A percentile compares a stretch with the other conserved stretches of the same genome.
phyloP scores from a whole-genome alignment of 53 echinoderm and acorn worm species.

The Henricia sp. region DNA sequence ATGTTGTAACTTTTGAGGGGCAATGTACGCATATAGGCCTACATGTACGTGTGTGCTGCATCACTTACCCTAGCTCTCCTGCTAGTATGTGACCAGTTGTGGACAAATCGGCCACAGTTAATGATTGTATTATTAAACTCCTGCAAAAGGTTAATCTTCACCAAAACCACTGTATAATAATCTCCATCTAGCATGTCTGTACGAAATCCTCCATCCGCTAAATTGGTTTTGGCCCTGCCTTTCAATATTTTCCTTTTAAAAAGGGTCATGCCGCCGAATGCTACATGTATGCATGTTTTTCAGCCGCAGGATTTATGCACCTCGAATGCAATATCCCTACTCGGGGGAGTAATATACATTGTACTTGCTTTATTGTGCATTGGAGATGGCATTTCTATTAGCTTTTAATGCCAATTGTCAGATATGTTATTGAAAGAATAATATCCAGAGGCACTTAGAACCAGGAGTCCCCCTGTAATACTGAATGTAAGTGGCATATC shows the following conservation, averaged over 20 bases:
- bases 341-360: background rate
- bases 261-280: background rate
- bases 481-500: too few relatives aligned
- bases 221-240: slow-evolving; percentile 28
- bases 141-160: slow-evolving; percentile 49
- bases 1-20: too few relatives aligned
- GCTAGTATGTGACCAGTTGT: background rate
- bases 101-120: background rate
- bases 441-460: background rate
- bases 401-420: slow-evolving; percentile 19
- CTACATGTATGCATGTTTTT: background rate
- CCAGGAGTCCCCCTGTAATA: background rate
- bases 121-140: slow-evolving; percentile 24
- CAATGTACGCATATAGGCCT: too few relatives aligned
- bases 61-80: background rate
- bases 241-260: background rate
- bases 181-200: background rate
- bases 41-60: background rate
- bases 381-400: slow-evolving; percentile 44
- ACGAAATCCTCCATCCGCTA: slow-evolving; percentile 2
- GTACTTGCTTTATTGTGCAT: background rate
- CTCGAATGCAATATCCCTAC: background rate
- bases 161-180: slow-evolving; percentile 26
- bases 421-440: background rate
- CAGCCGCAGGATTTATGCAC: background rate